Conservation (phyloP, 2,113 vertebrate genomes). For the Myrmophylax atrothorax region DNA sequence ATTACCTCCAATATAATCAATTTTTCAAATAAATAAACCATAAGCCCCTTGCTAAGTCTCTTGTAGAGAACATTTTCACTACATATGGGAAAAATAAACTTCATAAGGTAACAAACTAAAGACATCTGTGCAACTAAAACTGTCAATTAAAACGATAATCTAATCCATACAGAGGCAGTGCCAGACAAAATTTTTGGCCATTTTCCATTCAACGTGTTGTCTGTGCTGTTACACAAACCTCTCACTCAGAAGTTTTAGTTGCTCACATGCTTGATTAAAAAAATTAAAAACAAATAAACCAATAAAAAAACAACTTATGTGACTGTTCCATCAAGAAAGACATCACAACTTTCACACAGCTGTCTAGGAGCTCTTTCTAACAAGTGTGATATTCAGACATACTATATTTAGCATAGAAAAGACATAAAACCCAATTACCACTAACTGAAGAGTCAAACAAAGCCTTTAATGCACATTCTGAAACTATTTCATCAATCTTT, state of each 20-base stretch:
- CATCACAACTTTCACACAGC: neutral
- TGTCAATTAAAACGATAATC: slow-evolving; percentile 36
- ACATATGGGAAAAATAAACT: slow-evolving; percentile 42
- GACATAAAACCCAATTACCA: neutral
- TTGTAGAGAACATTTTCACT: neutral
- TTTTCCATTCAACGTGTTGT: neutral
- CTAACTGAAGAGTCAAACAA: neutral
- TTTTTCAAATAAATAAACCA: slow-evolving; percentile 30
- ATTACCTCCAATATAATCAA: slow-evolving; percentile 1
- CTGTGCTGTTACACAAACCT: neutral
- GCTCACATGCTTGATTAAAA: neutral
- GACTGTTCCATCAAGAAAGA: neutral
- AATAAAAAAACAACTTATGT: neutral
- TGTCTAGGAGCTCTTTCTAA: neutral
- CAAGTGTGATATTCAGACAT: neutral
- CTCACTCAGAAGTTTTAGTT: neutral
- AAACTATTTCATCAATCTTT: neutral
- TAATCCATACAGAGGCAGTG: neutral
- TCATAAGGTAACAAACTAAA: slow-evolving; percentile 30
- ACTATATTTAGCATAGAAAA: neutral
- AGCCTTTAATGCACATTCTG: neutral
- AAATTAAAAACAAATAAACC: neutral
- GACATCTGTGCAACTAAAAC: slow-evolving; percentile 20
- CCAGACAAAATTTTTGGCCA: neutral
- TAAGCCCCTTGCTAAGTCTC: neutral